Evolutionary conservation across 2,797 vertebrate genomes (phyloP), one percentile per base, ranked within the genome.

Genomic region (Semotilus atromaculatus): DNA sequence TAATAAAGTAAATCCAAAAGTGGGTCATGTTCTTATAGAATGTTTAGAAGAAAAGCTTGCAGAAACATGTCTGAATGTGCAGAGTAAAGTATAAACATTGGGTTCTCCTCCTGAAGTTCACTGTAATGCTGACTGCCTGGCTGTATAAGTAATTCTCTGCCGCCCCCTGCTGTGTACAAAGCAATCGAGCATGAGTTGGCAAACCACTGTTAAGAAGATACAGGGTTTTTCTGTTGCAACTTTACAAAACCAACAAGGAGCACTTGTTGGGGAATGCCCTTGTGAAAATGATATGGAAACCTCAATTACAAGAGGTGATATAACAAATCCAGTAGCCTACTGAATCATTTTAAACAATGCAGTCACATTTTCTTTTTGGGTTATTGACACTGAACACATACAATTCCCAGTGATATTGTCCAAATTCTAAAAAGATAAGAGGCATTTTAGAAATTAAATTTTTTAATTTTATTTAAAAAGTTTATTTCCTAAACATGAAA

Each of bases 1-100:
- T 53, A 98, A 98, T 93, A 98, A 98, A 88, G 95, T 98, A 88
- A 96, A 98, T 88, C 95, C 96, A 51, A 97, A 96, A 90, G 96
- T 98, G 68, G 97, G 98, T 79, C 97, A 97, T 1, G 60, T 97
- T 81, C 89, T 98, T 88, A 90, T 96, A n/a, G 95, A 95, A 90
- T 98, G 97, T 88, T 92, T 83, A 76, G 82, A 83, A n/a, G 82
- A 77, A 14, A 83, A 10, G 4, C 82, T 68, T 67, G 1, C 3
- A 11, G 62, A 77, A 68, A 77, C 45, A 70, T 9, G 14, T 8
- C 8, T 10, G 7, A 9, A 1, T 80, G 1, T 26, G 10, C 62
- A 67, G 11, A 53, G n/a, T 8, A 48, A 51, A 31, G 9, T 48
- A 79, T 31, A 34, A 16, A 21, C 7, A 43, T 64, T 40, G 1